Base-by-base conservation (phyloP, 2,888 invertebrate species). In the Gastrophysa polygoni region DNA sequence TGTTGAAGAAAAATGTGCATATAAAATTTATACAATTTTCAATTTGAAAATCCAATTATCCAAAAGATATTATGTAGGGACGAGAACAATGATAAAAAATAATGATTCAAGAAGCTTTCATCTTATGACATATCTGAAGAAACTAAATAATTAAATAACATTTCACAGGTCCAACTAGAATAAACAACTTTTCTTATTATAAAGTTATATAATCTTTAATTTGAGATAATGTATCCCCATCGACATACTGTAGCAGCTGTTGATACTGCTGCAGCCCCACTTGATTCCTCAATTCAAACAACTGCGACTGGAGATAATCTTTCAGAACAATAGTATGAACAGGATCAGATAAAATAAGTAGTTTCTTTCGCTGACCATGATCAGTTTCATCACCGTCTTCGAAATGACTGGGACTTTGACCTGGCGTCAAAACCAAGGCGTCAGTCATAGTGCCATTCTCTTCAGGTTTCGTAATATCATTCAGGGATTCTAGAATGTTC, bases 221-320 rank as follows among this genome's bases (percentile, higher is more conserved):
- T 52, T 72, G 73, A 64, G 88, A 85, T 73, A 91, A 80, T 1
- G 91, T 90, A 69, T 91, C 91, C 2, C 86, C 84, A 72, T 92
- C 91, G 0, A 93, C 87, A 1, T 88, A 87, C 57, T 87, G 87
- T 75, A 94, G 82, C 56, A 95, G 83, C 60, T 89, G 89, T 61
- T 91, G 87, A 78, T 92, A 96, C 8, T 88, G 87, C 49, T 86
- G 85, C n/a, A 86, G 84, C 0, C 95, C 95, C n/a, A 93, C 82
- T 78, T 91, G 88, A 63, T 84, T 84, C 75, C 90, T 89, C 63
- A 95, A 82, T 16, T 88, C 86, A 67, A 85, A 85, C 69, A 93
- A 80, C 85, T 92, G 91, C 72, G 86, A 87, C 73, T 89, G 89
- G 46, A 90, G 83, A 73, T 88, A 90, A 70, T 88, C 88, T 68